phyloP scores from a whole-genome alignment of 2,113 vertebrate species.

The Egretta garzetta region DNA sequence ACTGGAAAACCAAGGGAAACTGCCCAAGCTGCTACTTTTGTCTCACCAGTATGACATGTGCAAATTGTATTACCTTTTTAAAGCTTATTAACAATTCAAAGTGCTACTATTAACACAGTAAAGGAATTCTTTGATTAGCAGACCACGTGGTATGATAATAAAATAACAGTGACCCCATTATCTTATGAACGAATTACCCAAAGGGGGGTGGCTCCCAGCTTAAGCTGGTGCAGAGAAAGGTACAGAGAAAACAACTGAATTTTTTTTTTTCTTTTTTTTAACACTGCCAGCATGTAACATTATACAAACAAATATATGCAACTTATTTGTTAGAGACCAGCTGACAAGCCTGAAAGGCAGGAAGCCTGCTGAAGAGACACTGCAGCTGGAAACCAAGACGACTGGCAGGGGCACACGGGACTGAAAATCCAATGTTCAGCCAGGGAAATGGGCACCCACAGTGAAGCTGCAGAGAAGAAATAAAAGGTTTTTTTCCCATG shows the following conservation, averaged over 20 bases:
- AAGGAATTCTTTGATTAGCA: not conserved
- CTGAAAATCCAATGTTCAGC: not conserved
- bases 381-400: not conserved
- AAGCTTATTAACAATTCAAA: not conserved
- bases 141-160: not conserved
- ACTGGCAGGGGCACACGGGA: not conserved
- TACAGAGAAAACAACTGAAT: slow-evolving; percentile 52
- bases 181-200: slow-evolving; percentile 36
- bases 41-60: rapidly evolving
- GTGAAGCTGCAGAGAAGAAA: slow-evolving; percentile 27
- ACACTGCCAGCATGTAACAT: not conserved
- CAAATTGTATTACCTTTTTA: not conserved
- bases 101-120: not conserved
- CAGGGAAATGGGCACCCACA: not conserved
- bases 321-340: slow-evolving; percentile 11
- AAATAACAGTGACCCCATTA: not conserved
- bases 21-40: not conserved
- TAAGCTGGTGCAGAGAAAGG: no score
- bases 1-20: not conserved
- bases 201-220: not conserved
- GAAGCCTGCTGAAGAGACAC: not conserved
- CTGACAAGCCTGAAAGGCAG: slow-evolving; percentile 15
- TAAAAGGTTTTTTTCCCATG: not conserved
- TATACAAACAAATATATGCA: not conserved
- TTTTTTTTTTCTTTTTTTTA: not conserved